Conservation (phyloP, 2,113 vertebrate species). For the Acanthisitta chloris region DNA sequence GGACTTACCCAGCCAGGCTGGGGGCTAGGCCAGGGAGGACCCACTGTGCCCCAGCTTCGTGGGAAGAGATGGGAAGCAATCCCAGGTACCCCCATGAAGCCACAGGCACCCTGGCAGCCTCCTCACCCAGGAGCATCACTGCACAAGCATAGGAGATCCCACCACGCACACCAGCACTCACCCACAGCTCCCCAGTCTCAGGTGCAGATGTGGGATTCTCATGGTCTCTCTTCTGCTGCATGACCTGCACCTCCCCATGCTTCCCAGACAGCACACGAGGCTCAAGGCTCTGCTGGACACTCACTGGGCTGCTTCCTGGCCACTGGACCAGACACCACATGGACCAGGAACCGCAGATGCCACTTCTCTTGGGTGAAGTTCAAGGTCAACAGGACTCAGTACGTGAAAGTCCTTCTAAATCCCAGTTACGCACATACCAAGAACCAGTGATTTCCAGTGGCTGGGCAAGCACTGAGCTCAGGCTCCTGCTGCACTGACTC, state of each 20-base stretch:
- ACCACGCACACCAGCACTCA: fast-evolving
- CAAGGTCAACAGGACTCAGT: background rate
- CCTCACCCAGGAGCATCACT: background rate
- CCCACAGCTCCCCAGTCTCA: background rate
- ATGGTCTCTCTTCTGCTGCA: background rate
- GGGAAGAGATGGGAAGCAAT: background rate
- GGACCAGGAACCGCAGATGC: background rate
- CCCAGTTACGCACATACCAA: background rate
- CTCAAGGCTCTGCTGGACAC: background rate
- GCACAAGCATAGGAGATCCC: background rate
- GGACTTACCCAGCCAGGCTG: background rate
- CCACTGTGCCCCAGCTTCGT: background rate
- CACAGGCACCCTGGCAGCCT: background rate
- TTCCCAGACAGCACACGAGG: background rate
- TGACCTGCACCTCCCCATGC: background rate
- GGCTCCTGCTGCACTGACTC: background rate
- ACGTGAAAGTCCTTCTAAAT: background rate
- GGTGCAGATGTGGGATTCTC: background rate
- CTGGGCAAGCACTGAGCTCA: background rate
- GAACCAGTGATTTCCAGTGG: background rate
- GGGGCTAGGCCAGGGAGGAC: background rate
- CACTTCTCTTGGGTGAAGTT: background rate
- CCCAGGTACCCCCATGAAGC: fast-evolving
- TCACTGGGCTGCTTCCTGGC: background rate
- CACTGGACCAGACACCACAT: fast-evolving